A percentile compares a stretch with the other conserved stretches of the same genome.
Evolutionary conservation across 1,140 invertebrate genomes (phyloP).

Genomic region (Dolichoris vasculosae): DNA sequence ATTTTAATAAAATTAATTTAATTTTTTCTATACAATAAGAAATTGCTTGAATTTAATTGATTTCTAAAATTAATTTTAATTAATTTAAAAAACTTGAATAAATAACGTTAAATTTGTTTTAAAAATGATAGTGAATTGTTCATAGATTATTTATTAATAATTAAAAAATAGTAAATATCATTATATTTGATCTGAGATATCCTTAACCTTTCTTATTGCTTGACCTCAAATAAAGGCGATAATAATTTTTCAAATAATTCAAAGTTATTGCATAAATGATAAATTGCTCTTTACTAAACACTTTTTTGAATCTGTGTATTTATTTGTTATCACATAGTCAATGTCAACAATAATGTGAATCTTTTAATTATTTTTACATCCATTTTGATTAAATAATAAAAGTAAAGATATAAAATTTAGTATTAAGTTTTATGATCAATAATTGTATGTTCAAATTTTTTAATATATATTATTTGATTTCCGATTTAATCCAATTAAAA

Average conservation of each 20-base stretch:
- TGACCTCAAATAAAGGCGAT: conserved; percentile 41
- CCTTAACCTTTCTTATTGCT: conserved; percentile 38
- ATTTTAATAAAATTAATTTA: too few relatives aligned
- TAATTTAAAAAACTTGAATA: too few relatives aligned
- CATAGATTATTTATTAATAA: too few relatives aligned
- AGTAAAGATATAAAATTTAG: not conserved
- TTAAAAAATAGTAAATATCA: not conserved
- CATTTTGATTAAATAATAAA: not conserved
- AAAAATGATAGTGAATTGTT: not conserved
- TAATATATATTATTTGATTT: too few relatives aligned
- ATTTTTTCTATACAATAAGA: too few relatives aligned
- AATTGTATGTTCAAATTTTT: too few relatives aligned
- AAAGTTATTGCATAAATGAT: not conserved
- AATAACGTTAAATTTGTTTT: too few relatives aligned
- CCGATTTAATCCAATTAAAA: too few relatives aligned
- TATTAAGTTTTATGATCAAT: too few relatives aligned
- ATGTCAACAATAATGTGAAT: not conserved
- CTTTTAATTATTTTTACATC: not conserved
- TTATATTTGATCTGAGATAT: not conserved
- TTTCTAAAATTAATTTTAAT: too few relatives aligned
- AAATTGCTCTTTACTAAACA: conserved; percentile 4
- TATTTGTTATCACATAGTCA: not conserved
- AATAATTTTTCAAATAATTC: conserved; percentile 9
- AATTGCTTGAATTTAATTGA: too few relatives aligned
- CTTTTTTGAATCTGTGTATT: not conserved